A percentile compares a stretch with the other conserved stretches of the same genome.
Conservation (phyloP, 2,888 invertebrate species). For the Parnassius apollo region DNA sequence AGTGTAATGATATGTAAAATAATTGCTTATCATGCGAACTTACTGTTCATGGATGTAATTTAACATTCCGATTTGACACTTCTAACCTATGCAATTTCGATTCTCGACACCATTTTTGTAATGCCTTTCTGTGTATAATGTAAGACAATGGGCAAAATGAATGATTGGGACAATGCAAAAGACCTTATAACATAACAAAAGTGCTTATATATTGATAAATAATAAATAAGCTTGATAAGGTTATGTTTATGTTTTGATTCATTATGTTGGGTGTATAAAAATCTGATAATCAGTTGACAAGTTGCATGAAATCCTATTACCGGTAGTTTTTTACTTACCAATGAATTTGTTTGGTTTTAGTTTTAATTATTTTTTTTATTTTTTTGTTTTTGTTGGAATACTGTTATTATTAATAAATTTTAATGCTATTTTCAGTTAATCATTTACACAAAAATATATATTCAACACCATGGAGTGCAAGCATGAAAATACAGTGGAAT, state of each 20-base stretch:
- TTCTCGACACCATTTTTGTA: constrained; percentile 76
- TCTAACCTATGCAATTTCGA: constrained; percentile 67
- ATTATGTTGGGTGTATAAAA: constrained; percentile 41
- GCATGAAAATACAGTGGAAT: too few relatives aligned
- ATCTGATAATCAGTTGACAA: constrained; percentile 36
- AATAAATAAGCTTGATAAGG: constrained; percentile 50
- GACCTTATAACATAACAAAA: constrained; percentile 17
- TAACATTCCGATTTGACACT: constrained; percentile 72
- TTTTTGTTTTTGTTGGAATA: too few relatives aligned
- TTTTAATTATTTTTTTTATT: too few relatives aligned
- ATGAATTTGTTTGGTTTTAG: background rate
- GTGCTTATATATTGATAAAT: constrained; percentile 12
- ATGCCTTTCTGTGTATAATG: constrained; percentile 52
- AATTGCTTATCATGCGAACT: constrained; percentile 7
- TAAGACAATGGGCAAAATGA: constrained; percentile 38
- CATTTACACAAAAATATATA: background rate
- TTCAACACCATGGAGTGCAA: background rate
- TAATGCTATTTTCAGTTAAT: constrained; percentile 5
- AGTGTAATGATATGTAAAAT: constrained; percentile 1
- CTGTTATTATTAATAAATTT: background rate
- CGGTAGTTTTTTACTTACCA: background rate
- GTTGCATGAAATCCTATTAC: constrained; percentile 8
- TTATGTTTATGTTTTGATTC: constrained; percentile 80
- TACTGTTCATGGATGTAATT: constrained; percentile 40
- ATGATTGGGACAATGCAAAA: constrained; percentile 6